phyloP scores from a whole-genome alignment of 2,888 invertebrate species.

The Ormyrus labotus region DNA sequence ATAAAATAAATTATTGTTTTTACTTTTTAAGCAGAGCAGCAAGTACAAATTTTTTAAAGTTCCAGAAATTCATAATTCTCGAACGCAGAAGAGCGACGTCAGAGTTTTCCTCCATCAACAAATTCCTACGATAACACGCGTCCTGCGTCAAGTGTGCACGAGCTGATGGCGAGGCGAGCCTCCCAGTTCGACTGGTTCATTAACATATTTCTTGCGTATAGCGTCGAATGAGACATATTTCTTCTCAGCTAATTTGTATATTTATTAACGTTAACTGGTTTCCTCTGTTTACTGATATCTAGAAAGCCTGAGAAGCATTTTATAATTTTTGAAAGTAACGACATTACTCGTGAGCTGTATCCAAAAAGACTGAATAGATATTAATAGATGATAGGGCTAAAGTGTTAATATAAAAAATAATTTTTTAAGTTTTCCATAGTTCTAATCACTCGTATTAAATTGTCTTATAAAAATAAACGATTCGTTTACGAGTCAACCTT shows the following conservation, averaged over 20 bases:
- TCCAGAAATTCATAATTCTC: constrained; percentile 26
- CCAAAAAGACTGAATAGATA: too few relatives aligned
- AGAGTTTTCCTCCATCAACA: constrained; percentile 1
- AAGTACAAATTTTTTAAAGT: constrained; percentile 18
- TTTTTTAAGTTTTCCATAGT: too few relatives aligned
- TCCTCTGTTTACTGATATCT: not conserved
- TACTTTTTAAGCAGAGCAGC: not conserved
- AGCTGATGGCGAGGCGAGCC: constrained; percentile 60
- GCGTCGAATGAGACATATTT: not conserved
- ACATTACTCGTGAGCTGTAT: not conserved
- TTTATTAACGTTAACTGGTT: constrained; percentile 35
- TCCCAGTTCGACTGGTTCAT: constrained; percentile 65
- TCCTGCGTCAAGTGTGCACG: not conserved
- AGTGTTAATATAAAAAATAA: too few relatives aligned
- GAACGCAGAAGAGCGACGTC: constrained; percentile 1
- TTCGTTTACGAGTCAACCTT: too few relatives aligned
- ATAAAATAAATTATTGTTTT: not conserved
- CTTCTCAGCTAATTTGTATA: constrained; percentile 14
- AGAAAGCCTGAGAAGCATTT: not conserved
- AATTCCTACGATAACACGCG: constrained; percentile 26
- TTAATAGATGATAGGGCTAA: too few relatives aligned
- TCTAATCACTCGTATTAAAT: too few relatives aligned
- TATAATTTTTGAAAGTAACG: constrained; percentile 30
- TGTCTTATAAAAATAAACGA: too few relatives aligned
- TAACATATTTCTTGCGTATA: constrained; percentile 63